phyloP scores from a whole-genome alignment of 2,113 vertebrate species.

The Ramphastos sulfuratus region DNA sequence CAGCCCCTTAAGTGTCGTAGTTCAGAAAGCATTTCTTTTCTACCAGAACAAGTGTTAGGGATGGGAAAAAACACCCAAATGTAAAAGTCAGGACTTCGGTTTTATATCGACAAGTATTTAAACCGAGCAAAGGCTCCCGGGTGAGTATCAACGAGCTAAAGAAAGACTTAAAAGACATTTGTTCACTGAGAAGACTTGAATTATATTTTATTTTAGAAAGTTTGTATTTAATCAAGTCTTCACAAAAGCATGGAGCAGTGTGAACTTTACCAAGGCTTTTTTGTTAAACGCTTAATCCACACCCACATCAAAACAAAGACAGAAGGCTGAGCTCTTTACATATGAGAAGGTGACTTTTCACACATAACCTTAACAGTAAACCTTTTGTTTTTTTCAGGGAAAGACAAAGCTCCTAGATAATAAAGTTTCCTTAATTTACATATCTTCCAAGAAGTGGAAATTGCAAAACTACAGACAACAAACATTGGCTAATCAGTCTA shows the following conservation, averaged over 20 bases:
- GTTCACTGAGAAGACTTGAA: neutral
- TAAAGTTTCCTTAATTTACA: conserved; percentile 31
- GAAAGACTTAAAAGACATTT: neutral
- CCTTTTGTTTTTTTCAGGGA: conserved; percentile 47
- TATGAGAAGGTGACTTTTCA: conserved; percentile 63
- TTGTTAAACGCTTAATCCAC: conserved; percentile 33
- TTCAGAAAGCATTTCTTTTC: neutral
- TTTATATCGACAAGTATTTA: neutral
- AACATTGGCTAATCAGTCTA: conserved; percentile 36
- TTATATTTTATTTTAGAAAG: conserved; percentile 16
- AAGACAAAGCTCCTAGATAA: conserved; percentile 46
- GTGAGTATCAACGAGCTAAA: conserved; percentile 18
- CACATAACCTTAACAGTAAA: conserved; percentile 54
- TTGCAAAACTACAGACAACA: conserved; percentile 48
- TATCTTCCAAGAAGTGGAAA: conserved; percentile 58
- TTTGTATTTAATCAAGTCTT: conserved; percentile 19
- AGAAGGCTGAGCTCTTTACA: conserved; percentile 45
- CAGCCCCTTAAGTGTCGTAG: neutral
- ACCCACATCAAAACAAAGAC: conserved; percentile 63
- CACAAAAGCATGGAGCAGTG: conserved; percentile 12
- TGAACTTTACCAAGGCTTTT: conserved; percentile 57
- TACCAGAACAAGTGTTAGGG: no score
- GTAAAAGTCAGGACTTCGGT: neutral
- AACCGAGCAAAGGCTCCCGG: neutral
- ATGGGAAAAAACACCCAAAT: no score